These are phyloP conservation scores for Sphyrna mokarran DNA, from an alignment of 2,113 vertebrate genomes.

Conservation along the genomic window DNA sequence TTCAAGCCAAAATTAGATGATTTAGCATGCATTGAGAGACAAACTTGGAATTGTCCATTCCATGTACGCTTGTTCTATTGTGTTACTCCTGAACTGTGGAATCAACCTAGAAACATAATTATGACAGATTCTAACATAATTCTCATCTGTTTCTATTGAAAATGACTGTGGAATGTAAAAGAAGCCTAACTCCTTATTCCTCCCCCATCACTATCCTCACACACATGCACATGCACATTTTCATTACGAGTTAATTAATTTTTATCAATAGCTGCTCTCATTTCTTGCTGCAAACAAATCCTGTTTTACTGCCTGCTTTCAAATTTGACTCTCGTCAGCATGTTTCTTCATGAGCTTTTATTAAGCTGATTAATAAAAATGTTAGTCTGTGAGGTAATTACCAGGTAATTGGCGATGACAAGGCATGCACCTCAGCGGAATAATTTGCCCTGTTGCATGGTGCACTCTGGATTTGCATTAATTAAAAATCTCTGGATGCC, in stretches of 20 bases:
- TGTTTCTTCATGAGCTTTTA: slow-evolving; percentile 23
- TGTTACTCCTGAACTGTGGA: not conserved
- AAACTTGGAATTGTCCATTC: not conserved
- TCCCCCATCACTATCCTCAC: not conserved
- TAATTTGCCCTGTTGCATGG: slow-evolving; percentile 30
- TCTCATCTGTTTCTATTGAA: not conserved
- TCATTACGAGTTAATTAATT: slow-evolving; percentile 33
- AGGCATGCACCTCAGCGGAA: slow-evolving; percentile 28
- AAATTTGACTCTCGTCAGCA: slow-evolving; percentile 35
- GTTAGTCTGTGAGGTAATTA: slow-evolving; percentile 35
- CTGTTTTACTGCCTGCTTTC: slow-evolving; percentile 34
- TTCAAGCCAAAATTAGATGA: not conserved
- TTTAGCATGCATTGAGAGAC: not conserved
- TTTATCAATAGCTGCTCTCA: slow-evolving; percentile 33
- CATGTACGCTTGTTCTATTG: not conserved
- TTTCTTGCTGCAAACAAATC: slow-evolving; percentile 33
- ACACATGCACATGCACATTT: not conserved
- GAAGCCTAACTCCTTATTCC: not conserved
- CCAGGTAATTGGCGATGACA: slow-evolving; percentile 33
- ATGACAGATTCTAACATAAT: not conserved
- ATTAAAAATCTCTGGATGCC: slow-evolving; percentile 27
- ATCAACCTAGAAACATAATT: not conserved
- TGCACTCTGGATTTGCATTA: slow-evolving; percentile 35
- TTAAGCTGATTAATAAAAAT: slow-evolving; percentile 36
- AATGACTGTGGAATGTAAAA: not conserved